phyloP scores from a whole-genome alignment of 2,797 vertebrate species.

The Lophura swinhoii region DNA sequence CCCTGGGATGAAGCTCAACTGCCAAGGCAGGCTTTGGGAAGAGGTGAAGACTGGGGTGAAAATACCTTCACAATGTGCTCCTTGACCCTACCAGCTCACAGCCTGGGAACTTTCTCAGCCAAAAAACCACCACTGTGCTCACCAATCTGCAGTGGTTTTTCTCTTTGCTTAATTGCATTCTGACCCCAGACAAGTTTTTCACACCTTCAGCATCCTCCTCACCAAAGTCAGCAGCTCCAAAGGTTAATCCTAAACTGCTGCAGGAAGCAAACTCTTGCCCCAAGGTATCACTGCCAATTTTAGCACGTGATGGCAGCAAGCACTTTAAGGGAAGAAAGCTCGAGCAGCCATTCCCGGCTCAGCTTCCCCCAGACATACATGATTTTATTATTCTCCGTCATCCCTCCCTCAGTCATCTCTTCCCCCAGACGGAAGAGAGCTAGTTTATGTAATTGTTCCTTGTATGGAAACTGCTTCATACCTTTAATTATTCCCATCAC shows the following conservation, averaged over 20 bases:
- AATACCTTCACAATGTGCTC: fast-evolving
- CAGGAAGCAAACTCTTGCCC: fast-evolving
- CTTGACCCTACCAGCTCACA: background rate
- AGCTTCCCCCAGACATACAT: background rate
- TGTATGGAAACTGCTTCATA: slow-evolving; percentile 62
- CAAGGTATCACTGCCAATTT: background rate
- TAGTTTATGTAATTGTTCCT: slow-evolving; percentile 72
- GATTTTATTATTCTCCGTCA: slow-evolving; percentile 51
- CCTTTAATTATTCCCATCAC: slow-evolving; percentile 68
- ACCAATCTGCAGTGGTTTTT: background rate
- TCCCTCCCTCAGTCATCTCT: slow-evolving; percentile 60
- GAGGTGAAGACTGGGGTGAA: background rate
- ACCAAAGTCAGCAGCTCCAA: background rate
- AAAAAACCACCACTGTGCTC: background rate
- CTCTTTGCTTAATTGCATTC: background rate
- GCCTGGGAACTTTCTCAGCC: background rate
- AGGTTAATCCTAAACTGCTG: background rate
- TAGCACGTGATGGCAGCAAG: background rate
- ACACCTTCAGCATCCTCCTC: background rate
- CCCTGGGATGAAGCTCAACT: background rate
- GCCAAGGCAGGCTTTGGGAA: background rate
- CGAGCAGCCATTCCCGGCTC: background rate
- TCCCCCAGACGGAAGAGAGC: slow-evolving; percentile 62
- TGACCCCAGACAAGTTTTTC: background rate
- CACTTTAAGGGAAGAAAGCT: background rate